A percentile compares a stretch with the other conserved stretches of the same genome.
phyloP scores from a whole-genome alignment of 2,797 vertebrate genomes.

The Micrastur ruficollis region DNA sequence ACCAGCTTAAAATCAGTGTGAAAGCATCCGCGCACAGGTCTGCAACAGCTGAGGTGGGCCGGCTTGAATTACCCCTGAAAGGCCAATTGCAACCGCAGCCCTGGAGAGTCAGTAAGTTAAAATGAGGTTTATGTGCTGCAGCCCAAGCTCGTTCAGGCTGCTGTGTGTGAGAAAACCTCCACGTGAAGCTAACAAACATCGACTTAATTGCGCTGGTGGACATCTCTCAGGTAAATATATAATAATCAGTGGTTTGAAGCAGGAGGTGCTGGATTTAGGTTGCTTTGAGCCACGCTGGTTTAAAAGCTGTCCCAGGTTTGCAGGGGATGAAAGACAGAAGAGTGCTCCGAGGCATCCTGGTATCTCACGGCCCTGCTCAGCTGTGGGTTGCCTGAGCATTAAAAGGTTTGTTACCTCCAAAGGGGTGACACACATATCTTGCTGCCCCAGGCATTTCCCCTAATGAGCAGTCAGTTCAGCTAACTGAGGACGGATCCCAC shows the following conservation, averaged over 20 bases:
- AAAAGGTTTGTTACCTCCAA: neutral
- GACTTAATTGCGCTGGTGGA: no score
- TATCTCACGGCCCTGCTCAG: neutral
- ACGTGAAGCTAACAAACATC: fast-evolving
- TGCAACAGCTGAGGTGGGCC: fast-evolving
- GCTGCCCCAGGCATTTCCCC: neutral
- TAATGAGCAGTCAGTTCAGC: no score
- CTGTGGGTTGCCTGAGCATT: neutral
- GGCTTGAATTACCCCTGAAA: neutral
- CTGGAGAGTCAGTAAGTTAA: fast-evolving
- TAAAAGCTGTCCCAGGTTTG: neutral
- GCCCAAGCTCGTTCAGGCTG: neutral
- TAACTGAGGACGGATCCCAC: no score
- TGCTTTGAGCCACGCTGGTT: neutral
- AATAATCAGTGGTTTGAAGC: neutral
- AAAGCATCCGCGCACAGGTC: neutral
- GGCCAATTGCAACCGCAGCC: no score
- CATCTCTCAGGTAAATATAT: neutral
- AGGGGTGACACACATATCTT: fast-evolving
- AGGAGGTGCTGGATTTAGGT: neutral
- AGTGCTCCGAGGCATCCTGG: neutral
- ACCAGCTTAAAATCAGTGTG: neutral
- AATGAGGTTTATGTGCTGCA: fast-evolving
- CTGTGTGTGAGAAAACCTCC: neutral
- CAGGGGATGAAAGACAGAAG: neutral